Base-by-base conservation (phyloP, 2,888 invertebrate species). In the Orchestes rusci region DNA sequence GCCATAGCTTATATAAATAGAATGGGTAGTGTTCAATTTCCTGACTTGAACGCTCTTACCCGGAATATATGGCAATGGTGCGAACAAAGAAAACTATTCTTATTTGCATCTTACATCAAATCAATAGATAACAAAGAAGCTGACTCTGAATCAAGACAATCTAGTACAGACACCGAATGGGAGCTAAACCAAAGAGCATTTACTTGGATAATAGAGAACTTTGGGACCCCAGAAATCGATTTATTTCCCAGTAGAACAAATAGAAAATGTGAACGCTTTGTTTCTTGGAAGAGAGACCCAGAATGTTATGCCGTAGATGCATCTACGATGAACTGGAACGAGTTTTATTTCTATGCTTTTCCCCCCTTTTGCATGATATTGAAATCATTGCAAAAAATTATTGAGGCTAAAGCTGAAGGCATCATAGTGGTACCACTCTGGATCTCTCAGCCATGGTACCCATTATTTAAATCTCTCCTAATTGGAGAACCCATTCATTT, bases 111-210 rank as follows among this genome's bases (percentile, higher is more conserved):
- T n/a, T n/a, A n/a, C n/a, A n/a, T n/a, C n/a, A n/a, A n/a, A n/a
- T n/a, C n/a, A n/a, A n/a, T n/a, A n/a, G n/a, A n/a, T n/a, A n/a
- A n/a, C n/a, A n/a, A n/a, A n/a, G n/a, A n/a, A n/a, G n/a, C n/a
- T n/a, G n/a, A n/a, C n/a, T n/a, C n/a, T n/a, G n/a, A n/a, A n/a
- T n/a, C n/a, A n/a, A n/a, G n/a, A n/a, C n/a, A n/a, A n/a, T n/a
- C n/a, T n/a, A n/a, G n/a, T n/a, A n/a, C n/a, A n/a, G n/a, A 44
- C 29, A 49, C 48, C 3, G 49, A 52, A 39, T 49, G 44, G 27
- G 44, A 49, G 32, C 31, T 52, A 42, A 47, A 37, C 32, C 16
- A 33, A 15, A 34, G 15, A 13, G 39, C 27, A 27, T 51, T 45
- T 45, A 12, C 40, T 13, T 2, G 37, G 20, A 51, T 51, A 4